Evolutionary conservation across 1,140 invertebrate species (phyloP).

Genomic region (Penaeus chinensis): DNA sequence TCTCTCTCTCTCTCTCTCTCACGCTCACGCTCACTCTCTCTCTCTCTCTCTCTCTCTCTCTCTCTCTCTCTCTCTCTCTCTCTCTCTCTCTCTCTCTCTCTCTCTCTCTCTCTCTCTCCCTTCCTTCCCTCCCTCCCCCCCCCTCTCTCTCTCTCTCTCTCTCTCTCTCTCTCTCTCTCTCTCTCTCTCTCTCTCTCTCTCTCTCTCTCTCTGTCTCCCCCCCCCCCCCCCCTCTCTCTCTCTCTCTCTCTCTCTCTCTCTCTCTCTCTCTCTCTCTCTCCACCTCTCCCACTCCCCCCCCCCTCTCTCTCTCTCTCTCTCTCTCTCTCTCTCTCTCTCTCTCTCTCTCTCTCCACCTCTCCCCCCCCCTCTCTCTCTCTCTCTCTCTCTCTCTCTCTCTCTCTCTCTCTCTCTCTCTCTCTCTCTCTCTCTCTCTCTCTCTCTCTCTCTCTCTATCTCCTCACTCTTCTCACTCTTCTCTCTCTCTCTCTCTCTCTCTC

Average conservation of each 20-base stretch:
- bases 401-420: neutral
- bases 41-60: neutral
- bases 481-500: neutral
- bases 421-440: constrained; percentile 12
- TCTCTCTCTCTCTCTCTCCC: neutral
- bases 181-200: constrained; percentile 16
- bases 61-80: neutral
- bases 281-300: neutral
- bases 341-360: neutral
- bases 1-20: neutral
- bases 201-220: constrained; percentile 16
- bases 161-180: neutral
- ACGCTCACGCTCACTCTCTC: neutral
- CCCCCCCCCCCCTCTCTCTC: neutral
- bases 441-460: neutral
- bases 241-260: too few species aligned
- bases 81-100: neutral
- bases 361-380: neutral
- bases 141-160: too few species aligned
- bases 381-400: neutral
- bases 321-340: neutral
- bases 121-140: neutral
- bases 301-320: neutral
- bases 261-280: neutral
- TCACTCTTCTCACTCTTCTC: too few species aligned